These are phyloP conservation scores for Prionchulus punctatus DNA, from an alignment of 2,888 invertebrate genomes.

Conservation along the genomic window DNA sequence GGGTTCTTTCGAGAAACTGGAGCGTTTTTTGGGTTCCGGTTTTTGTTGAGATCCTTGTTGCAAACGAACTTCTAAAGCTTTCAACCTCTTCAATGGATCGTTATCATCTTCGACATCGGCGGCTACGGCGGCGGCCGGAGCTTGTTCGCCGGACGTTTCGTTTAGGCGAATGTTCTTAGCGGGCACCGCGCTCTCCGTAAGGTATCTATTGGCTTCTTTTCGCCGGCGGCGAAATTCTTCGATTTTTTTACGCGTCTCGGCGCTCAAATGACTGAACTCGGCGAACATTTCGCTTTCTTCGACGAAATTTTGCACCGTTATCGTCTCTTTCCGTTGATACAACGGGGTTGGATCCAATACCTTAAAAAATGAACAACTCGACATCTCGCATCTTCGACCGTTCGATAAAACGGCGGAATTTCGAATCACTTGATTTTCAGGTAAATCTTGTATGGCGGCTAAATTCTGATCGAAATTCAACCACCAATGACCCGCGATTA, in stretches of 20 bases:
- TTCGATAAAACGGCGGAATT: neutral
- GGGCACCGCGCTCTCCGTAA: conserved; percentile 19
- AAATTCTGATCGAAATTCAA: conserved; percentile 47
- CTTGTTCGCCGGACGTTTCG: neutral
- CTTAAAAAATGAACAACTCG: conserved; percentile 16
- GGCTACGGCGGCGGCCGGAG: neutral
- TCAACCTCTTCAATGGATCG: neutral
- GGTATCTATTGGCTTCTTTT: conserved; percentile 29
- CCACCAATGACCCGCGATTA: conserved; percentile 93
- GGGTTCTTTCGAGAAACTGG: neutral
- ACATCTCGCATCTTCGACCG: too few relatives aligned
- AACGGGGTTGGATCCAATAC: conserved; percentile 30
- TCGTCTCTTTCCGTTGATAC: conserved; percentile 28
- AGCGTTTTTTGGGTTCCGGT: too few relatives aligned
- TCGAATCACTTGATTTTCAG: conserved; percentile 27
- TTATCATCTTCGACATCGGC: neutral
- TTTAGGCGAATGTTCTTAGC: neutral
- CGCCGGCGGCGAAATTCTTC: conserved; percentile 29
- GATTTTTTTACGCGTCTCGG: conserved; percentile 13
- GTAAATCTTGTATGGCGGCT: conserved; percentile 30
- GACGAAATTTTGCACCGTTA: conserved; percentile 29
- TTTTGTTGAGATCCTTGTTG: too few relatives aligned
- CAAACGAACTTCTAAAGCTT: neutral
- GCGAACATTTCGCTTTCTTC: conserved; percentile 32
- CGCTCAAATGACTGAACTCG: conserved; percentile 27